phyloP scores from a whole-genome alignment of 2,797 vertebrate species.

The Neosilurus hyrtlii region DNA sequence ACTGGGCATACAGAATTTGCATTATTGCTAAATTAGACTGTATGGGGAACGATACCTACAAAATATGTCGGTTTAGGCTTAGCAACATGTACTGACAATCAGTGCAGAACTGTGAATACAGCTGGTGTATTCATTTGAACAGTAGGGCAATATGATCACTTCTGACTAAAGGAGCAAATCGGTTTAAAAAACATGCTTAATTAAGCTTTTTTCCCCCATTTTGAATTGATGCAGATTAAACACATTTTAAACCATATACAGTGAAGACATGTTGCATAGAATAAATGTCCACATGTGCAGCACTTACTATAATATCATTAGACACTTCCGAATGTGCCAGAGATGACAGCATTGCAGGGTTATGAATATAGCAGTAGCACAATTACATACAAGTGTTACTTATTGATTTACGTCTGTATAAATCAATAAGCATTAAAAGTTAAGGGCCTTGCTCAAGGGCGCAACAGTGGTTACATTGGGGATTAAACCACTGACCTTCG shows the following conservation, averaged over 20 bases:
- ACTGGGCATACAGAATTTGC: constrained; percentile 51
- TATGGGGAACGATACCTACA: constrained; percentile 47
- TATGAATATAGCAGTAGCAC: constrained; percentile 4
- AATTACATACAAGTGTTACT: constrained; percentile 15
- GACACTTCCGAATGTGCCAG: background rate
- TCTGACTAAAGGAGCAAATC: background rate
- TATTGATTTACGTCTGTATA: background rate
- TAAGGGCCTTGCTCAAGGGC: too few relatives aligned
- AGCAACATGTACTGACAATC: background rate
- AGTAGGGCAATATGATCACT: background rate
- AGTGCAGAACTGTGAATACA: background rate
- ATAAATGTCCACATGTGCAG: background rate
- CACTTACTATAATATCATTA: background rate
- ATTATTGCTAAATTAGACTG: constrained; percentile 60
- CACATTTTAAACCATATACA: background rate
- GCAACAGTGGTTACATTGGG: too few relatives aligned
- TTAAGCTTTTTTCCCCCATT: background rate
- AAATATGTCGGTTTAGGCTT: constrained; percentile 57
- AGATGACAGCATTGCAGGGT: background rate
- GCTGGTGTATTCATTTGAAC: background rate
- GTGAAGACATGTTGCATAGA: background rate
- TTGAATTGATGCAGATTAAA: background rate
- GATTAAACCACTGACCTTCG: too few relatives aligned
- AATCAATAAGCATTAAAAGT: too few relatives aligned
- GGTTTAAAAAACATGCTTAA: background rate